Conservation (phyloP, 1,140 invertebrate species). For the Tetragonula clypearis region DNA sequence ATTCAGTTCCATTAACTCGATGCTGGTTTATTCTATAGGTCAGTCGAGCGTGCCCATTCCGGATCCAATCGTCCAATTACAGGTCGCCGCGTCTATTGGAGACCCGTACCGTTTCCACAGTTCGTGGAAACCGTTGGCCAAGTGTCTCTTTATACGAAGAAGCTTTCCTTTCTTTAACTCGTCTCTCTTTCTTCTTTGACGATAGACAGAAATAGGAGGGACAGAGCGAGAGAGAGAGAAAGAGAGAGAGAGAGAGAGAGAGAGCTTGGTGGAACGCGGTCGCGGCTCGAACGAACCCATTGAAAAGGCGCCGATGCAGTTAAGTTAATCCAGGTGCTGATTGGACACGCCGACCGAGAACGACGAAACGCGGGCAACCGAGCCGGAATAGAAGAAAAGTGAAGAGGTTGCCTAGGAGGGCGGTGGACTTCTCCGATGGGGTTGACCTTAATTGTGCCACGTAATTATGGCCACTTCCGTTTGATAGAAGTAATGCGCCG, state of each 20-base stretch:
- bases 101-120: not conserved
- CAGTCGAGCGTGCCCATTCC: slow-evolving; percentile 38
- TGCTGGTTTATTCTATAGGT: slow-evolving; percentile 27
- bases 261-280: slow-evolving; percentile 25
- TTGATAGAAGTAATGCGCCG: slow-evolving; percentile 61
- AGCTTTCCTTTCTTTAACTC: slow-evolving; percentile 37
- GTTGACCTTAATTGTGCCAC: slow-evolving; percentile 61
- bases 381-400: slow-evolving; percentile 14
- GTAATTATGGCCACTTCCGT: slow-evolving; percentile 68
- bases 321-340: slow-evolving; percentile 61
- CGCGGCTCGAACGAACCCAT: slow-evolving; percentile 46
- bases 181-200: not conserved
- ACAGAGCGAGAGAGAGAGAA: not conserved
- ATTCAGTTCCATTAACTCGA: slow-evolving; percentile 16
- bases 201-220: not conserved
- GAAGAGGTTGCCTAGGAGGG: slow-evolving; percentile 8
- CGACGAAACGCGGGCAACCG: slow-evolving; percentile 6
- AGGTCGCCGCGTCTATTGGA: slow-evolving; percentile 50
- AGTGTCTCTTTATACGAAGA: slow-evolving; percentile 39
- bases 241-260: not conserved
- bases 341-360: slow-evolving; percentile 50
- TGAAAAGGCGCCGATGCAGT: slow-evolving; percentile 60
- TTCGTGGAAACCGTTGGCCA: slow-evolving; percentile 27
- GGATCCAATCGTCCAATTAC: slow-evolving; percentile 57
- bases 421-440: slow-evolving; percentile 5